phyloP scores from a whole-genome alignment of 2,888 invertebrate species.

The Orthosia gothica region DNA sequence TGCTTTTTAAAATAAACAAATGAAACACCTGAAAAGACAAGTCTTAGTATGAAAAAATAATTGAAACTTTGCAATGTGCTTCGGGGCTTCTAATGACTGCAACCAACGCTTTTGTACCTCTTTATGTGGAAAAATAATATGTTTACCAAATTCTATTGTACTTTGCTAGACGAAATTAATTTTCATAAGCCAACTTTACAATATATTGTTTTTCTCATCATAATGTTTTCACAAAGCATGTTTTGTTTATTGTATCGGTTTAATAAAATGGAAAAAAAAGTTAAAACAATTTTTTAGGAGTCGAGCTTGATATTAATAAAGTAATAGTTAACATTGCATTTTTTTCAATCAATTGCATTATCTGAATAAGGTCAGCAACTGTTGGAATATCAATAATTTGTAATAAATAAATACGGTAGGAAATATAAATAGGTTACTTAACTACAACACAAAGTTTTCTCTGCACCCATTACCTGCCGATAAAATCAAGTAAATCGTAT shows the following conservation, averaged over 20 bases:
- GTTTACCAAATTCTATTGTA: slow-evolving; percentile 33
- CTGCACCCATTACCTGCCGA: slow-evolving; percentile 24
- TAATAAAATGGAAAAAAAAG: not conserved
- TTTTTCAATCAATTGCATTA: not conserved
- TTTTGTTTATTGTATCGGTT: not conserved
- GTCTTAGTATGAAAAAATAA: no score
- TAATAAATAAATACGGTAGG: no score
- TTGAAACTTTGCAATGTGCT: not conserved
- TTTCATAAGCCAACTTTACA: slow-evolving; percentile 27
- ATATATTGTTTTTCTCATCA: slow-evolving; percentile 13
- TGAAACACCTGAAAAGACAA: no score
- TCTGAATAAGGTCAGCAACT: not conserved
- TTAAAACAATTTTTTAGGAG: not conserved
- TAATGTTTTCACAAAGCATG: slow-evolving; percentile 5
- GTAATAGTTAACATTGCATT: not conserved
- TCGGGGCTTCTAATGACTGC: slow-evolving; percentile 10
- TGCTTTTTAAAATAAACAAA: no score
- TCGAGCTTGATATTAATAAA: not conserved
- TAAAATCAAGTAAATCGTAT: slow-evolving; percentile 57
- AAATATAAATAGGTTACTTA: no score
- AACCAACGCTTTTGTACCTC: slow-evolving; percentile 9
- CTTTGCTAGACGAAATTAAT: slow-evolving; percentile 40
- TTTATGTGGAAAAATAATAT: slow-evolving; percentile 36
- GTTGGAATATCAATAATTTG: no score
- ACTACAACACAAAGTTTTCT: slow-evolving; percentile 18